Percentiles rank a stretch among this genome's conserved stretches.
phyloP scores from a whole-genome alignment of 2,888 invertebrate species.

The Spilosoma lubricipeda region DNA sequence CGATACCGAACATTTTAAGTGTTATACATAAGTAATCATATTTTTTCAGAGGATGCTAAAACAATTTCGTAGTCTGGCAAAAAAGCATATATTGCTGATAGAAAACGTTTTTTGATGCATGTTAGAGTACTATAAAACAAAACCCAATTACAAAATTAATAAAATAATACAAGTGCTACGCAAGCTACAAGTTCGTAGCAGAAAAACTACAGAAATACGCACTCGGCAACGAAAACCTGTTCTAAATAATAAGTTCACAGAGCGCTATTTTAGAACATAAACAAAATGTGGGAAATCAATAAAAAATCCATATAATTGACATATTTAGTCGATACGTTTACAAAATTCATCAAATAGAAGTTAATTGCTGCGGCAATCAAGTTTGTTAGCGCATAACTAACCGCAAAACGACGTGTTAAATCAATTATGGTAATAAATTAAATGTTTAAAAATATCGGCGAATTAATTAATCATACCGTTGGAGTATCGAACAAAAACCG shows the following conservation, averaged over 20 bases:
- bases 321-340: slow-evolving; percentile 26
- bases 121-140: neutral
- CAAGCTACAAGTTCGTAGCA: slow-evolving; percentile 24
- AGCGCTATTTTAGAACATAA: slow-evolving; percentile 11
- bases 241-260: slow-evolving; percentile 10
- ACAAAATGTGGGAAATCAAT: slow-evolving; percentile 26
- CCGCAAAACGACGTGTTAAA: slow-evolving; percentile 42
- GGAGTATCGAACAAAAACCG: slow-evolving; percentile 37
- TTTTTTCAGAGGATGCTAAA: neutral
- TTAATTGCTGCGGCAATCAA: slow-evolving; percentile 46
- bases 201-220: neutral
- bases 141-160: neutral
- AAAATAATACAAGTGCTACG: slow-evolving; percentile 18
- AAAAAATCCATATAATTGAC: slow-evolving; percentile 34
- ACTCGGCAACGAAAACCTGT: slow-evolving; percentile 10
- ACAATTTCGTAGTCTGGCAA: neutral
- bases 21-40: neutral
- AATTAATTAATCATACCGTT: slow-evolving; percentile 42
- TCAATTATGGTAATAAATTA: slow-evolving; percentile 51
- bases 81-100: neutral
- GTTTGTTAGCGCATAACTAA: slow-evolving; percentile 41
- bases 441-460: slow-evolving; percentile 36
- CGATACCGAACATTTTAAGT: neutral
- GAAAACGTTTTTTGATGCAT: no score
- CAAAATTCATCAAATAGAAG: slow-evolving; percentile 33